Conservation (phyloP, 2,797 vertebrate genomes). For the Bovichtus variegatus region DNA sequence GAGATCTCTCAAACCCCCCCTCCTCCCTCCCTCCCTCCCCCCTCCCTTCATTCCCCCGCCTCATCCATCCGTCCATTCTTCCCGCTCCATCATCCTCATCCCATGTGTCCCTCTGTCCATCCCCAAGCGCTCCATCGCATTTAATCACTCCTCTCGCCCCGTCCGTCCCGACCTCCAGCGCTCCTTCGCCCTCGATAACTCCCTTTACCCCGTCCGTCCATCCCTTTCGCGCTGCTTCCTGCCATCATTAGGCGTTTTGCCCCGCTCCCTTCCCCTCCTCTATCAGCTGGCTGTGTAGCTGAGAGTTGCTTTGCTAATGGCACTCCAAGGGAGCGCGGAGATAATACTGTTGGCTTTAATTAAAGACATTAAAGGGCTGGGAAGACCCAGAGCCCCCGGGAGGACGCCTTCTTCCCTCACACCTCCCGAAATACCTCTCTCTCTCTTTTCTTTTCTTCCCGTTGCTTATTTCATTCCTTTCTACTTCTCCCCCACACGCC, state of each 20-base stretch:
- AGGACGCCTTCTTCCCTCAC: constrained; percentile 65
- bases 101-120: constrained; percentile 31
- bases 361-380: constrained; percentile 83
- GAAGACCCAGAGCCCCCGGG: constrained; percentile 71
- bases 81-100: constrained; percentile 38
- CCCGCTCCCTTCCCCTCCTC: constrained; percentile 39
- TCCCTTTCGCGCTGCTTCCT: constrained; percentile 24
- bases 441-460: constrained; percentile 17
- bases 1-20: constrained; percentile 55
- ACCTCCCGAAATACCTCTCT: constrained; percentile 66
- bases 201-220: constrained; percentile 19
- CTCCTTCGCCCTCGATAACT: constrained; percentile 20
- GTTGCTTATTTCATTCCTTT: constrained; percentile 41
- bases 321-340: constrained; percentile 70
- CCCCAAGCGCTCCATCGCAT: constrained; percentile 34
- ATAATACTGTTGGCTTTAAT: constrained; percentile 83
- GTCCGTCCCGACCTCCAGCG: constrained; percentile 47
- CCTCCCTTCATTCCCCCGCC: neutral
- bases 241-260: constrained; percentile 56
- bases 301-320: constrained; percentile 76
- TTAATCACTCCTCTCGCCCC: constrained; percentile 45
- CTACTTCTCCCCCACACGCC: constrained; percentile 8
- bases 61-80: constrained; percentile 11
- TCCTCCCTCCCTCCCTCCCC: neutral
- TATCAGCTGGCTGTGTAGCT: constrained; percentile 52